phyloP scores from a whole-genome alignment of 2,888 invertebrate genomes.

The Agonopterix alstromeriana region DNA sequence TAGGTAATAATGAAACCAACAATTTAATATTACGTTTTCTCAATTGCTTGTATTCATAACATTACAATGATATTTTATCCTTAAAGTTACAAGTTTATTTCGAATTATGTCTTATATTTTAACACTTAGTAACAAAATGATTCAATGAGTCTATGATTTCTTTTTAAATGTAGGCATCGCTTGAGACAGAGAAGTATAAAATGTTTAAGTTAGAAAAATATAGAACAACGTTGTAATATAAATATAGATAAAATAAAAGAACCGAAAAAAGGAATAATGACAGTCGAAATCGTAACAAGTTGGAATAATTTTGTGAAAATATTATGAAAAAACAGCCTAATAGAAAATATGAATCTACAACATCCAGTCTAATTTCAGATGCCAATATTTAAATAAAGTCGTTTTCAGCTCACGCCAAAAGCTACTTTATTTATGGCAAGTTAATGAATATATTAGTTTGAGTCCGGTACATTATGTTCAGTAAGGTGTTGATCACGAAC shows the following conservation, averaged over 20 bases:
- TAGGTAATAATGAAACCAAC: slow-evolving; percentile 39
- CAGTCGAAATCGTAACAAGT: too few relatives aligned
- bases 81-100: slow-evolving; percentile 28
- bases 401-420: too few relatives aligned
- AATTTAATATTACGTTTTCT: slow-evolving; percentile 55
- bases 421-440: too few relatives aligned
- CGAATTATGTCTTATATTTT: slow-evolving; percentile 18
- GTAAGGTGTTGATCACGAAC: slow-evolving; percentile 36
- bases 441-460: slow-evolving; percentile 10
- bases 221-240: too few relatives aligned
- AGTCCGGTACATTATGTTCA: slow-evolving; percentile 37
- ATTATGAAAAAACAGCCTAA: not conserved
- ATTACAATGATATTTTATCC: slow-evolving; percentile 49
- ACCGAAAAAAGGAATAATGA: too few relatives aligned
- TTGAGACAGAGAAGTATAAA: not conserved
- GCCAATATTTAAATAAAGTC: too few relatives aligned
- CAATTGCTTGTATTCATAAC: slow-evolving; percentile 69
- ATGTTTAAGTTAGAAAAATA: not conserved
- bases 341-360: slow-evolving; percentile 1
- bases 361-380: slow-evolving; percentile 1
- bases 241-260: too few relatives aligned
- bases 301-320: too few relatives aligned
- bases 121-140: slow-evolving; percentile 10
- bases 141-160: not conserved
- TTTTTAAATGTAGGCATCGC: not conserved